A percentile compares a stretch with the other conserved stretches of the same genome.
Evolutionary conservation across 1,140 invertebrate genomes (phyloP).

Genomic region (Bilobella aurantiaca): DNA sequence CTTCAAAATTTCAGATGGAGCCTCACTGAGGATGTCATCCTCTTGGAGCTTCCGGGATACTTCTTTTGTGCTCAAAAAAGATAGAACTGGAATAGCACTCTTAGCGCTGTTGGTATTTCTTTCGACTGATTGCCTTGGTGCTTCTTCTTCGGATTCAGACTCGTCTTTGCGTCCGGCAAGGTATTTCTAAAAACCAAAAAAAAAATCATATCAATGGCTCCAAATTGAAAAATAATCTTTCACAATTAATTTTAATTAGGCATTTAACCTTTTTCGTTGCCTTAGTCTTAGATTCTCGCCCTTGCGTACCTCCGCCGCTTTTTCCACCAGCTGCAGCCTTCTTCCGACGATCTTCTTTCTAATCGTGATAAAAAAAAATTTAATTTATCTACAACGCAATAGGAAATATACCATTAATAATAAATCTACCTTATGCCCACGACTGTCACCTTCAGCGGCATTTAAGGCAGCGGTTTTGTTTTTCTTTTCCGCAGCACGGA

Average conservation of each 20-base stretch:
- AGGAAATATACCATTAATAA: not conserved
- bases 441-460: slow-evolving; percentile 56
- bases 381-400: slow-evolving; percentile 1
- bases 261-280: slow-evolving; percentile 57
- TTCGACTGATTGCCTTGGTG: slow-evolving; percentile 49
- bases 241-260: not conserved
- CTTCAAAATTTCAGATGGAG: slow-evolving; percentile 42
- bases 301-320: slow-evolving; percentile 69
- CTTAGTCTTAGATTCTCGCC: slow-evolving; percentile 89
- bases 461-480: slow-evolving; percentile 39
- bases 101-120: slow-evolving; percentile 23
- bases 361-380: slow-evolving; percentile 2
- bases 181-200: slow-evolving; percentile 43
- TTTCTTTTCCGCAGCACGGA: slow-evolving; percentile 46
- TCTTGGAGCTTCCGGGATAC: slow-evolving; percentile 47
- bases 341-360: slow-evolving; percentile 69
- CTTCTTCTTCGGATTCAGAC: slow-evolving; percentile 40
- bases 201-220: too few species aligned
- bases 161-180: slow-evolving; percentile 49
- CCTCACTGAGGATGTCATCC: slow-evolving; percentile 45
- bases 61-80: slow-evolving; percentile 57
- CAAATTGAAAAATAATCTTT: too few species aligned
- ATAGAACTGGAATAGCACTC: slow-evolving; percentile 41
- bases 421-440: slow-evolving; percentile 21
- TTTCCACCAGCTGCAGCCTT: slow-evolving; percentile 78